A percentile compares a stretch with the other conserved stretches of the same genome.
Evolutionary conservation across 1,140 invertebrate genomes (phyloP).

Genomic region (Drosophila mauritiana): DNA sequence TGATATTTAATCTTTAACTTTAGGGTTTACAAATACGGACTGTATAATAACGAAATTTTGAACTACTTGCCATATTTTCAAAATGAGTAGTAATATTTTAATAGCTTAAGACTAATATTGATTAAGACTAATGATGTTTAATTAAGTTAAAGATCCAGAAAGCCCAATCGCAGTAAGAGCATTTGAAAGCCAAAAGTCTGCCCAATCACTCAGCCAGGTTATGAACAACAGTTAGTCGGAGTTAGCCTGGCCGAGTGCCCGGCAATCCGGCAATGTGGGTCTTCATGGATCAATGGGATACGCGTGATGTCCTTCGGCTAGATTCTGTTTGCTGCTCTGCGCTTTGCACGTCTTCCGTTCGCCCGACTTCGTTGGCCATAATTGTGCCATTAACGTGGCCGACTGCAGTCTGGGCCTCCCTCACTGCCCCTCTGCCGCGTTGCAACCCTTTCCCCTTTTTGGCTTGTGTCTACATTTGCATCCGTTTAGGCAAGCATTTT

Average conservation of each 20-base stretch:
- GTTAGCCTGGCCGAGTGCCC: conserved; percentile 26
- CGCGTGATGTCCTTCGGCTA: conserved; percentile 84
- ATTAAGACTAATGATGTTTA: background rate
- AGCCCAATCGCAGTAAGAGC: background rate
- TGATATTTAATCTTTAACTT: too few species aligned
- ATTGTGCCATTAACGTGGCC: conserved; percentile 78
- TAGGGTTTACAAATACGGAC: too few species aligned
- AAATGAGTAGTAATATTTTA: too few species aligned
- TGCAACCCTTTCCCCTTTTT: conserved; percentile 2
- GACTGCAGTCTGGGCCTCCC: conserved; percentile 20
- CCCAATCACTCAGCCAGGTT: conserved; percentile 78
- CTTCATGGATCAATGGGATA: conserved; percentile 84
- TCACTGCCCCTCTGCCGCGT: too few species aligned
- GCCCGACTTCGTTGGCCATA: conserved; percentile 73
- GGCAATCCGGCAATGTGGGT: conserved; percentile 67
- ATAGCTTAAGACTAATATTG: background rate
- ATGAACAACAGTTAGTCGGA: conserved; percentile 78
- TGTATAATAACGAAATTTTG: too few species aligned
- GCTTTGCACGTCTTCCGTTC: conserved; percentile 79
- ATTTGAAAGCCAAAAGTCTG: conserved; percentile 48
- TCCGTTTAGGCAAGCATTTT: conserved; percentile 62
- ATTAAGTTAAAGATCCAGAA: background rate
- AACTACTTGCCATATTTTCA: too few species aligned
- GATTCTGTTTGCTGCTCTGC: conserved; percentile 67
- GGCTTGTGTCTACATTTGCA: conserved; percentile 81